These are phyloP conservation scores for Apamea sordens DNA, from an alignment of 2,888 invertebrate genomes.

Conservation along the genomic window DNA sequence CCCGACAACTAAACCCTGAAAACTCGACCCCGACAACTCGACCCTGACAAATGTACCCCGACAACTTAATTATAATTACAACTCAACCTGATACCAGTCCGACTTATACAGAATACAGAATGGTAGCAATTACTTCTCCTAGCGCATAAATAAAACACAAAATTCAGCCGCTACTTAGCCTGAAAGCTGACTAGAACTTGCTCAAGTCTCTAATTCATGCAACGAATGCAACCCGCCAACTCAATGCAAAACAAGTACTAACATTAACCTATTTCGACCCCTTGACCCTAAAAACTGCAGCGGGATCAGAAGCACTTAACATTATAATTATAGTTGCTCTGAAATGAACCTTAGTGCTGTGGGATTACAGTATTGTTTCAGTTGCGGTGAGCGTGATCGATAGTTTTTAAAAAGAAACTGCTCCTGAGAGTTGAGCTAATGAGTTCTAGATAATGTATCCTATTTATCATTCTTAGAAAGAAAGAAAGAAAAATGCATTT, in stretches of 20 bases:
- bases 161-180: slow-evolving; percentile 17
- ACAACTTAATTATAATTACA: not conserved
- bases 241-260: slow-evolving; percentile 50
- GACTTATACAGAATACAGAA: not conserved
- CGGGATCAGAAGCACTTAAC: slow-evolving; percentile 20
- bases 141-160: slow-evolving; percentile 24
- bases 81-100: not conserved
- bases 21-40: not conserved
- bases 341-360: slow-evolving; percentile 22
- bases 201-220: slow-evolving; percentile 45
- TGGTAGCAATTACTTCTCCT: slow-evolving; percentile 6
- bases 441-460: slow-evolving; percentile 2
- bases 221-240: slow-evolving; percentile 42
- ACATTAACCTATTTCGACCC: slow-evolving; percentile 65
- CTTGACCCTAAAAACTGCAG: slow-evolving; percentile 51
- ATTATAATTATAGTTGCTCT: slow-evolving; percentile 5
- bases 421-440: not conserved
- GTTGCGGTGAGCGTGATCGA: not conserved
- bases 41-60: not conserved
- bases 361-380: slow-evolving; percentile 8
- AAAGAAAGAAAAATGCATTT: too few species aligned
- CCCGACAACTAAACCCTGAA: not conserved
- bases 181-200: slow-evolving; percentile 17
- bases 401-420: not conserved
- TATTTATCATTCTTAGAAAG: not conserved